phyloP scores from a whole-genome alignment of 2,113 vertebrate genomes.

The Ahaetulla prasina region DNA sequence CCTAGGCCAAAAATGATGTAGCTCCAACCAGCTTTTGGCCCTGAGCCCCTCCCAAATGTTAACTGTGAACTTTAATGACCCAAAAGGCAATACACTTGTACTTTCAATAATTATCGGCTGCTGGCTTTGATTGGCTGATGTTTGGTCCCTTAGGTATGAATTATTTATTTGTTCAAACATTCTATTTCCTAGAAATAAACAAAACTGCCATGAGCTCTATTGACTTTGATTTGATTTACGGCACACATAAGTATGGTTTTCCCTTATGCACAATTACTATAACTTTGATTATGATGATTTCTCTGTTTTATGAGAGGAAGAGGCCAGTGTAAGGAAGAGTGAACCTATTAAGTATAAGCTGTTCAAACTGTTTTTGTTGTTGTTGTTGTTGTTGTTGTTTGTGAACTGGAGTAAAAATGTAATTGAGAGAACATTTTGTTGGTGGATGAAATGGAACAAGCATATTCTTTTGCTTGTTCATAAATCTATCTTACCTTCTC shows the following conservation, averaged over 20 bases:
- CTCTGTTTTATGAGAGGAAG: background rate
- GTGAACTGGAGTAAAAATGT: background rate
- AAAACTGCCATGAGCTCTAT: background rate
- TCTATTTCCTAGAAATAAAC: background rate
- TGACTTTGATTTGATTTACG: background rate
- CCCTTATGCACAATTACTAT: background rate
- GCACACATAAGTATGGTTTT: background rate
- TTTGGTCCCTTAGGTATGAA: background rate
- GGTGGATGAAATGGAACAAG: background rate
- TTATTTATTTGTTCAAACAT: background rate
- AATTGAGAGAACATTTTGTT: background rate
- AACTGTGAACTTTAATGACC: background rate
- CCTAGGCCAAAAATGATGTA: background rate
- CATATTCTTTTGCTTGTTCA: background rate
- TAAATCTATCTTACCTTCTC: background rate
- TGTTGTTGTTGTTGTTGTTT: too few relatives aligned
- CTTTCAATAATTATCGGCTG: background rate
- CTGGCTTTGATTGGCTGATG: background rate
- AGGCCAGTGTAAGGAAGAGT: background rate
- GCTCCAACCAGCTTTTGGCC: background rate
- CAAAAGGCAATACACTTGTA: background rate
- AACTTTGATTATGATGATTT: background rate
- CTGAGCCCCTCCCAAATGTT: background rate
- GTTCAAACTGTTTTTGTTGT: background rate
- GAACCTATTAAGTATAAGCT: background rate